Evolutionary conservation across 1,140 invertebrate genomes (phyloP).

Genomic region (Brachionus plicatilis): DNA sequence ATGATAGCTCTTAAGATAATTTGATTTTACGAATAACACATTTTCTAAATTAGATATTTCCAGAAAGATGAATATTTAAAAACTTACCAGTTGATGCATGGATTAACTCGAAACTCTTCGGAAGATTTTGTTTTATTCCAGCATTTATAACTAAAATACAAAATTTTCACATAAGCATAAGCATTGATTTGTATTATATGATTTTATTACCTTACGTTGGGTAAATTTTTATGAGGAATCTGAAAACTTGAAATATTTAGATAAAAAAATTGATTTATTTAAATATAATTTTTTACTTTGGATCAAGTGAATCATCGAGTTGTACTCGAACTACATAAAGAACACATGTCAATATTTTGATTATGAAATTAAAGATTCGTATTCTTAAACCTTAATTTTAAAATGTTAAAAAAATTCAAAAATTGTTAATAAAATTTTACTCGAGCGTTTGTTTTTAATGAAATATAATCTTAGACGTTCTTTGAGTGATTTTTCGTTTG

Average conservation of each 20-base stretch:
- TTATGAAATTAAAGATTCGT: constrained; percentile 88
- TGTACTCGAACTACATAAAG: constrained; percentile 88
- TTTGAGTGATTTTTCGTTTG: constrained; percentile 97
- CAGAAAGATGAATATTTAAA: too few relatives aligned
- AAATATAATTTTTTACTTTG: neutral
- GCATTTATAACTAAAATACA: neutral
- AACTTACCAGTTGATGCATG: constrained; percentile 74
- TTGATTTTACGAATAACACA: too few relatives aligned
- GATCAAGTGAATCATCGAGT: constrained; percentile 62
- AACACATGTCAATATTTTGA: constrained; percentile 89
- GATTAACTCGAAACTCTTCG: constrained; percentile 78
- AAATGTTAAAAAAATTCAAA: neutral
- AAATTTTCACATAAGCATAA: neutral
- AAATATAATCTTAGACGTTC: constrained; percentile 95
- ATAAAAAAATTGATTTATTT: neutral
- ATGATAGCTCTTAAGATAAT: too few relatives aligned
- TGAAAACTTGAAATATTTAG: constrained; percentile 27
- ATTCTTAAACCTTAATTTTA: constrained; percentile 76
- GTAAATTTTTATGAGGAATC: constrained; percentile 15
- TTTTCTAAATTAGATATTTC: too few relatives aligned
- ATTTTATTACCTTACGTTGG: neutral
- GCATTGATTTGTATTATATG: neutral
- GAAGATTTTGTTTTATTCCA: neutral
- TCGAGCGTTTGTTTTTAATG: constrained; percentile 96
- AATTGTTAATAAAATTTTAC: constrained; percentile 65